Base-by-base conservation (phyloP, 2,888 invertebrate species). In the Polyommatus iphigenia region DNA sequence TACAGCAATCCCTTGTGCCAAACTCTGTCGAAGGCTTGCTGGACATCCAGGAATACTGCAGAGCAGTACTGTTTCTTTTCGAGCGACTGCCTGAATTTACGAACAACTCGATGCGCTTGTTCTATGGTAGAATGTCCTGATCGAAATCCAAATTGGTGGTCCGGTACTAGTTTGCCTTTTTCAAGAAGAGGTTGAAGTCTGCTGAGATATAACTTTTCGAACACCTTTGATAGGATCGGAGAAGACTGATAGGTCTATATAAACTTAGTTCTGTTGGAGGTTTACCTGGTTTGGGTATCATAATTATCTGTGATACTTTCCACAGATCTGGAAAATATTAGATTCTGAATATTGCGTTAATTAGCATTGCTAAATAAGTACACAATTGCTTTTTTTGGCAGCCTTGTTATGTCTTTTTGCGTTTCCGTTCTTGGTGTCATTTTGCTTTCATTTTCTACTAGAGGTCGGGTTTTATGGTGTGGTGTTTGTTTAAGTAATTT, bases 301-400 rank as follows among this genome's bases (percentile, higher is more conserved):
- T 62, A 24, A 62, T 62, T 62, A 62, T 54, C 54, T 54, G 54
- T n/a, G 54, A 54, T n/a, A 54, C 54, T 54, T 54, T 54, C 54
- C 18, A 54, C 18, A 54, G 15, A 1, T 54, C 54, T 6, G 18
- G 54, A 54, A 54, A 54, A 7, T 54, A 2, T 18, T 54, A 18
- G 54, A 18, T n/a, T 15, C 54, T 15, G 18, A 54, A 54, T 54
- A 54, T 54, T n/a, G 54, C n/a, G 18, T 54, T 54, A 15, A 54
- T 54, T n/a, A 54, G 54, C 54, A 54, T 54, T 54, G 54, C n/a
- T 54, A 54, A 54, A 54, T 54, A 24, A 24, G 24, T 24, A 54
- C 18, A 54, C 54, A 54, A 54, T 54, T 18, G 54, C 54, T 15
- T 54, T 54, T 54, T 54, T 54, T n/a, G 54, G 18, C 6, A 59